Evolutionary conservation across 1,140 invertebrate genomes (phyloP), one percentile per base, ranked within the genome.

Genomic region (Lucilia cuprina): DNA sequence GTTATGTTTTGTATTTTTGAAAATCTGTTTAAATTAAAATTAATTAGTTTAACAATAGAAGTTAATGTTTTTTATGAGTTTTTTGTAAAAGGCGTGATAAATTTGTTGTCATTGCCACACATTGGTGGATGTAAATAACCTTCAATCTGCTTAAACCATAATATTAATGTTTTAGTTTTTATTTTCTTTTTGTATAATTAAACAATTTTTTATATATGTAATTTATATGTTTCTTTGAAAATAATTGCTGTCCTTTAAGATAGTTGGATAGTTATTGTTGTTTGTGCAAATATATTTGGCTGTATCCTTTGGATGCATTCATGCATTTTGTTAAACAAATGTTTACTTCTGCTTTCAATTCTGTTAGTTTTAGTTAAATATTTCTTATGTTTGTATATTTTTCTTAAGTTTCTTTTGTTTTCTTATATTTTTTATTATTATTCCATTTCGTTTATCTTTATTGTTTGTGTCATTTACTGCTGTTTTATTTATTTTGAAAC

Each of bases 401-500:
- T 41, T 41, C 35, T 41, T 41, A n/a, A n/a, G n/a, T 30, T 30
- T 55, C 17, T 55, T 55, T 55, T 55, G 50, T 41, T 41, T 41
- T 41, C 25, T 1, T 49, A 49, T 49, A 12, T 55, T 55, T 55
- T n/a, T n/a, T 55, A 30, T 30, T 30, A 30, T 55, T 55, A 55
- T 55, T 55, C 4, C 17, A n/a, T 41, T 55, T 17, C 7, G 50
- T 55, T 55, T 55, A 55, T 55, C 50, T 55, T 55, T 17, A 17
- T 55, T 19, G n/a, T 80, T 19, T 50, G 41, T 80, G 77, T 80
- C 77, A 80, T 49, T 70, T 80, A 49, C 35, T 49, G 77, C 77
- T 80, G 77, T 80, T 80, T 80, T 80, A 80, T 80, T 80, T 80
- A 80, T 80, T 80, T 80, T 80, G 47, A 80, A 80, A 80, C 77